A percentile compares a stretch with the other conserved stretches of the same genome.
Conservation (phyloP, 2,888 invertebrate species). For the Drosophila birchii region DNA sequence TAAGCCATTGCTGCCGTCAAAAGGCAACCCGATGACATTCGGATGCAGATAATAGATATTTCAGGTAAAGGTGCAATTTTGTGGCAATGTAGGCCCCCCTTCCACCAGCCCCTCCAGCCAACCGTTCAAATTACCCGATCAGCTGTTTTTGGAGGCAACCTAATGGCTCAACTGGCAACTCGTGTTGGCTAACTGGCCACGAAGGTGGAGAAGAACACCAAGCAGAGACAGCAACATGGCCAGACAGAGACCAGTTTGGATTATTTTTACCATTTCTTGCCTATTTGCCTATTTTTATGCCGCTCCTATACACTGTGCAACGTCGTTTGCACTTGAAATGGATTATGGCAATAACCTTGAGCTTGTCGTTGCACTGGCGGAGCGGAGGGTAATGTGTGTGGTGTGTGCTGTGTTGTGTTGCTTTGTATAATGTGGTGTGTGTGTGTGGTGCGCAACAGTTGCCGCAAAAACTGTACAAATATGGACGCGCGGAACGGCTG, state of each 20-base stretch:
- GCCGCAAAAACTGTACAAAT: slow-evolving; percentile 67
- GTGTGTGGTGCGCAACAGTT: slow-evolving; percentile 65
- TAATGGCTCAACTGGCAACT: slow-evolving; percentile 13
- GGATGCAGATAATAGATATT: slow-evolving; percentile 19
- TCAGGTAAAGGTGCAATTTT: slow-evolving; percentile 15
- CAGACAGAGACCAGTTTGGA: slow-evolving; percentile 23
- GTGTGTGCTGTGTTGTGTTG: slow-evolving; percentile 5
- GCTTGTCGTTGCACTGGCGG: slow-evolving; percentile 59
- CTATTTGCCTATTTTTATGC: slow-evolving; percentile 53
- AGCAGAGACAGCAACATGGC: background rate
- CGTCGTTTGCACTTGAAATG: slow-evolving; percentile 77
- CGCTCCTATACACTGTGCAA: slow-evolving; percentile 55
- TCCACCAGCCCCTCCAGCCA: background rate
- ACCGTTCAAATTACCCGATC: slow-evolving; percentile 24
- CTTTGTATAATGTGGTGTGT: background rate
- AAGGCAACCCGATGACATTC: slow-evolving; percentile 3
- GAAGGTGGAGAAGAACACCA: slow-evolving; percentile 1
- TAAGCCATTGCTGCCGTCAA: slow-evolving; percentile 2
- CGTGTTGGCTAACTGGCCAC: no score
- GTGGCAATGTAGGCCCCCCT: slow-evolving; percentile 1
- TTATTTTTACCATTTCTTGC: slow-evolving; percentile 37
- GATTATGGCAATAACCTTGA: slow-evolving; percentile 82
- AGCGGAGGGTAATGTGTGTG: slow-evolving; percentile 24
- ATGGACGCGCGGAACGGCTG: slow-evolving; percentile 52
- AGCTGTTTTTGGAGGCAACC: slow-evolving; percentile 18